Evolutionary conservation across 2,113 vertebrate species (phyloP).

Genomic region (Miniopterus natalensis): DNA sequence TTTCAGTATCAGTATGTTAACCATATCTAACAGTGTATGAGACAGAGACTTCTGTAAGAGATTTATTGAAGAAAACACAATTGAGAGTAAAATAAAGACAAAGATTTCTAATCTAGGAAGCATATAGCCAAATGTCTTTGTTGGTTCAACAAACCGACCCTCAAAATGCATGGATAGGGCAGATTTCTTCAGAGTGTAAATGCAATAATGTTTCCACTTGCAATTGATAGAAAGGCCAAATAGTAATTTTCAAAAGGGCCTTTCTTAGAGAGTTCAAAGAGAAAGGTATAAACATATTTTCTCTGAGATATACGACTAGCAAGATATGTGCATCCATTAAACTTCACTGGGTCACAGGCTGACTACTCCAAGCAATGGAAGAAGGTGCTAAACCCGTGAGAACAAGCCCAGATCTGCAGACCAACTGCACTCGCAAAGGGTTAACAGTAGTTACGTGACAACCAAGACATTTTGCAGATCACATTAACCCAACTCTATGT

Average conservation of each 20-base stretch:
- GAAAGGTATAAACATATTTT: constrained; percentile 7
- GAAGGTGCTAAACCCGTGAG: background rate
- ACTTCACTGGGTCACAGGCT: background rate
- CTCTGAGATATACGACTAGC: constrained; percentile 23
- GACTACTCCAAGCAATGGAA: background rate
- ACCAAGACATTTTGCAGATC: background rate
- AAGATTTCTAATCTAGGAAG: background rate
- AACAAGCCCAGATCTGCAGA: background rate
- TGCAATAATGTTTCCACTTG: background rate
- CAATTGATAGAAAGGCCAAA: constrained; percentile 35
- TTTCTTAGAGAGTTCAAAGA: constrained; percentile 28
- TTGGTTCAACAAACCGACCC: background rate
- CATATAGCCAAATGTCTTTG: background rate
- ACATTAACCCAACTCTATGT: background rate
- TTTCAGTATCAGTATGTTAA: constrained; percentile 43
- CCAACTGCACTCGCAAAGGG: background rate
- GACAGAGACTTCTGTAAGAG: constrained; percentile 66
- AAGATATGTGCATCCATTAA: background rate
- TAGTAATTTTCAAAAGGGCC: constrained; percentile 29
- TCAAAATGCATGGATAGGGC: background rate
- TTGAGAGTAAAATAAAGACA: background rate
- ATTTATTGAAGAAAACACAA: constrained; percentile 42
- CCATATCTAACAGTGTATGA: constrained; percentile 49
- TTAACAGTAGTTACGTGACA: background rate
- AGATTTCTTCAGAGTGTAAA: background rate